Base-by-base conservation (phyloP, 2,888 invertebrate species). In the Leptinotarsa tumamoca region DNA sequence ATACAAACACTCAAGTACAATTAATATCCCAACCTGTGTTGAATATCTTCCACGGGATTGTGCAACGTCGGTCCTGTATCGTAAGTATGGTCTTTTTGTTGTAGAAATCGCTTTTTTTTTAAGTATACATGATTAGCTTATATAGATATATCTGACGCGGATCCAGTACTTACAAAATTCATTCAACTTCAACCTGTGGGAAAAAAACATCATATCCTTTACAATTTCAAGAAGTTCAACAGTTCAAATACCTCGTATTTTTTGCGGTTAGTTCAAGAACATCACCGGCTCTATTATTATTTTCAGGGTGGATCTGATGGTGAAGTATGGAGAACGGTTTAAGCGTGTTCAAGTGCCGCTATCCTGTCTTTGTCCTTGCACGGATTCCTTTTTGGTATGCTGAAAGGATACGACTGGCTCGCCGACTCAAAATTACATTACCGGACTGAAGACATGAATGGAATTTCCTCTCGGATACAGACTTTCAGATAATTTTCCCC, bases 261-360 rank as follows among this genome's bases (percentile, higher is more conserved):
- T 15, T 23, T 58, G 7, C 14, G 21, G 10, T 10, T 21, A 58
- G 14, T 58, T 58, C 23, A 15, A 58, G 58, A 58, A 23, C 17
- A 58, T 23, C 58, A 15, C 23, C 17, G 21, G 23, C 21, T 13
- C 58, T 58, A 58, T 58, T 58, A 58, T 58, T 58, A 58, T 58
- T 58, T 58, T 23, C 58, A 23, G 58, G 21, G 21, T 23, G 18
- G 58, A 23, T 18, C 23, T 58, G 58, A 58, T 58, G 58, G 58
- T 63, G 63, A 63, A 63, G 63, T 63, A 63, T 63, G 70, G 70
- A 61, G 56, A 70, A 70, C 70, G 43, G 86, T 84, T 84, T 84
- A 86, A 87, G 83, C 86, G 86, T 85, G 86, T 86, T 85, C 86
- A 86, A 87, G 86, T 86, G 85, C 82, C 80, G 81, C 79, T 83